Evolutionary conservation across 2,888 invertebrate species (phyloP).

Genomic region (Habroteleia sp.): DNA sequence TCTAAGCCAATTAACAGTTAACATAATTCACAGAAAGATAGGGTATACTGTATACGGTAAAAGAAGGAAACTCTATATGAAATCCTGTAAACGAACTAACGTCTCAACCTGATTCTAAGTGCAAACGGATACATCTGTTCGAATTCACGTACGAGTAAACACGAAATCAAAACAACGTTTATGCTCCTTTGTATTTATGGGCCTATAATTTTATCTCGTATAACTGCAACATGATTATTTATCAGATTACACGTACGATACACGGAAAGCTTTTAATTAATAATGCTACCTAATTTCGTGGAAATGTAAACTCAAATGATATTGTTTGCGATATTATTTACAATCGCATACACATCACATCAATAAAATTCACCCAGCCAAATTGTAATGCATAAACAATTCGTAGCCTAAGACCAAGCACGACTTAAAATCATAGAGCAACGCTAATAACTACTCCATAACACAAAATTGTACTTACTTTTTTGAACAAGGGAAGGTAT

Average conservation of each 20-base stretch:
- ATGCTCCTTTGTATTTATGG: slow-evolving; percentile 28
- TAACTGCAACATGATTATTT: slow-evolving; percentile 6
- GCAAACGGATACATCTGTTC: slow-evolving; percentile 47
- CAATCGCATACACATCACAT: no score
- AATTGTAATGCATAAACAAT: no score
- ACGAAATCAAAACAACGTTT: slow-evolving; percentile 40
- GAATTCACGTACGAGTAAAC: slow-evolving; percentile 33
- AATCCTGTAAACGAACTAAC: slow-evolving; percentile 39
- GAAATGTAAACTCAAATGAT: slow-evolving; percentile 2
- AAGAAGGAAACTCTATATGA: slow-evolving; percentile 28
- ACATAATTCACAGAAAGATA: slow-evolving; percentile 23
- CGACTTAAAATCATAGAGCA: no score
- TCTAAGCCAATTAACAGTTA: slow-evolving; percentile 18
- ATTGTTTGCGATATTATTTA: no score
- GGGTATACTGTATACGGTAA: no score
- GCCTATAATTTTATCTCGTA: slow-evolving; percentile 22
- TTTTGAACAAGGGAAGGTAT: no score
- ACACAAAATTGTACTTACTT: no score
- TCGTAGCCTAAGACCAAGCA: no score
- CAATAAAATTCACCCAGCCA: no score
- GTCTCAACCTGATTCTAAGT: slow-evolving; percentile 32
- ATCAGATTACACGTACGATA: slow-evolving; percentile 13
- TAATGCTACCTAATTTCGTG: slow-evolving; percentile 3
- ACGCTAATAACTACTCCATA: no score
- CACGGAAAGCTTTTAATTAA: slow-evolving; percentile 5